Conservation (phyloP, 2,888 invertebrate species). For the Andrena bicolor region DNA sequence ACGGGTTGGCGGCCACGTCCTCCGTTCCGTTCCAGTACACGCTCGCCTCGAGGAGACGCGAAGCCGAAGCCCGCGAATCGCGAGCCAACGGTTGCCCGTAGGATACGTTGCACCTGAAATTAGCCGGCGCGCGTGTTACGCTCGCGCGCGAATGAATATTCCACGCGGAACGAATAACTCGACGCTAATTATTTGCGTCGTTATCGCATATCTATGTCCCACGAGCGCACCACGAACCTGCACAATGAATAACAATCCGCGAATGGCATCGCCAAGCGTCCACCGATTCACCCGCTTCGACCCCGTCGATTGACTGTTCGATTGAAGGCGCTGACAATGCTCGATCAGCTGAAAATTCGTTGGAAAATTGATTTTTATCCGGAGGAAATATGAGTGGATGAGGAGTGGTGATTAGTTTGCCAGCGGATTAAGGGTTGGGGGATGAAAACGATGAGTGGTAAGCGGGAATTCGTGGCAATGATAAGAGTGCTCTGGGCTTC, state of each 20-base stretch:
- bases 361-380: too few species aligned
- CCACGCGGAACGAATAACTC: conserved; percentile 58
- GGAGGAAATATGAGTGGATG: too few species aligned
- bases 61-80: background rate
- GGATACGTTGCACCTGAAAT: conserved; percentile 50
- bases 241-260: conserved; percentile 60
- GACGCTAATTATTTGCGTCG: conserved; percentile 60
- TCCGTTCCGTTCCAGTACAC: conserved; percentile 71
- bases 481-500: too few species aligned
- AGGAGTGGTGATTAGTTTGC: too few species aligned
- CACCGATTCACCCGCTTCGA: conserved; percentile 29
- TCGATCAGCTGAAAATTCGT: background rate
- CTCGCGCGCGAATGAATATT: conserved; percentile 53
- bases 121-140: conserved; percentile 43
- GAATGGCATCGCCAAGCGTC: conserved; percentile 11
- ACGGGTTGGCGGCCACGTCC: conserved; percentile 78
- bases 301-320: background rate
- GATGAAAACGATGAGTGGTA: too few species aligned
- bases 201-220: conserved; percentile 60
- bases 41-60: conserved; percentile 12
- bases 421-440: too few species aligned
- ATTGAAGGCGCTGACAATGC: background rate
- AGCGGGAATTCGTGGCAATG: too few species aligned
- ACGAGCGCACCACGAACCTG: conserved; percentile 38
- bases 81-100: background rate